Evolutionary conservation across 2,797 vertebrate species (phyloP).

Genomic region (Aulostomus chinensis): DNA sequence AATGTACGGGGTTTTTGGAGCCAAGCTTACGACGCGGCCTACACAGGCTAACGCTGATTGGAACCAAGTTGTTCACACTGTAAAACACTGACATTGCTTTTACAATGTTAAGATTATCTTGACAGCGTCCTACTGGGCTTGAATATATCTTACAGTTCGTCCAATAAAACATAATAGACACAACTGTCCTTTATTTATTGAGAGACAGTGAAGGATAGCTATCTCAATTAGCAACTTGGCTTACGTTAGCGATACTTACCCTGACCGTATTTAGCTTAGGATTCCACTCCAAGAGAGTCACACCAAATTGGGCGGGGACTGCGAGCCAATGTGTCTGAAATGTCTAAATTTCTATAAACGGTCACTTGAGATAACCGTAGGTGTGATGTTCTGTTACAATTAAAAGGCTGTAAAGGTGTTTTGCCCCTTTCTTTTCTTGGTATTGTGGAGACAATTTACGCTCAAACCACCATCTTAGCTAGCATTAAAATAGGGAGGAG

Average conservation of each 20-base stretch:
- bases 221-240: conserved; percentile 49
- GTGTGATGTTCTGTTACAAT: conserved; percentile 64
- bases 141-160: not conserved
- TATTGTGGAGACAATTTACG: conserved; percentile 82
- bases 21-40: conserved; percentile 74
- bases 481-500: conserved; percentile 85
- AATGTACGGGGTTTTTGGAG: conserved; percentile 46
- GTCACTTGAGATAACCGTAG: conserved; percentile 57
- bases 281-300: conserved; percentile 83
- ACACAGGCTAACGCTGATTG: conserved; percentile 57
- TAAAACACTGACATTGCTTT: conserved; percentile 52
- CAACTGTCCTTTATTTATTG: conserved; percentile 34
- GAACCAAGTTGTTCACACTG: conserved; percentile 36
- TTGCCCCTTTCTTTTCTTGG: conserved; percentile 77
- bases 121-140: not conserved
- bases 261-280: conserved; percentile 82
- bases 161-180: conserved; percentile 1
- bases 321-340: conserved; percentile 73
- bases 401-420: conserved; percentile 71
- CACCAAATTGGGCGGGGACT: conserved; percentile 81
- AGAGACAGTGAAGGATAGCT: conserved; percentile 27
- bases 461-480: conserved; percentile 87
- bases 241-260: conserved; percentile 81
- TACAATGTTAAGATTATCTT: conserved; percentile 9
- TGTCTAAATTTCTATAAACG: conserved; percentile 65